phyloP scores from a whole-genome alignment of 2,888 invertebrate species.

The Leucophenga montana region DNA sequence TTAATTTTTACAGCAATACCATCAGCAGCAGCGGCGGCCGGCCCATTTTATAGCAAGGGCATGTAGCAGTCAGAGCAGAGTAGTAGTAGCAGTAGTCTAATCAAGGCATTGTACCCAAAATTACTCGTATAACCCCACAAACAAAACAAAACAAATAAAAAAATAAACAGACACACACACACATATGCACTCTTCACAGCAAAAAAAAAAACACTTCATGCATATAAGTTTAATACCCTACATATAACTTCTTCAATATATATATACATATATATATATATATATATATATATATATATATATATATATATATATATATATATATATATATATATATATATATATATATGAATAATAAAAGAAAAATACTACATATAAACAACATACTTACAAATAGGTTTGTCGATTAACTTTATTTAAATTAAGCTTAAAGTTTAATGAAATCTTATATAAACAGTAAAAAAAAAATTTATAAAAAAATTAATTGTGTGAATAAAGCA shows the following conservation, averaged over 20 bases:
- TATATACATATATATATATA: constrained; percentile 31
- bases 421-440: constrained; percentile 18
- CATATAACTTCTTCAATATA: constrained; percentile 34
- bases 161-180: no score
- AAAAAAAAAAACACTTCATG: constrained; percentile 14
- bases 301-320: constrained; percentile 31
- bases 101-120: neutral
- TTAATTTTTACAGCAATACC: neutral
- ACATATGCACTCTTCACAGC: constrained; percentile 17
- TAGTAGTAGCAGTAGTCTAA: no score
- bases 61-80: no score
- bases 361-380: constrained; percentile 27
- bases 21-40: constrained; percentile 27
- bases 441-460: constrained; percentile 30
- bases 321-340: constrained; percentile 35
- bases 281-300: constrained; percentile 31
- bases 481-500: constrained; percentile 42
- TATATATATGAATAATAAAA: constrained; percentile 22
- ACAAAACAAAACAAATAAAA: no score
- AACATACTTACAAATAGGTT: constrained; percentile 37
- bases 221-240: constrained; percentile 27
- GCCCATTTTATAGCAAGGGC: no score
- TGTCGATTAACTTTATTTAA: constrained; percentile 44
- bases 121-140: neutral
- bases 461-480: no score